Percentiles rank a stretch among this genome's conserved stretches.
These are phyloP conservation scores for Lepidurus apus DNA, from an alignment of 1,140 invertebrate species.

Conservation along the genomic window DNA sequence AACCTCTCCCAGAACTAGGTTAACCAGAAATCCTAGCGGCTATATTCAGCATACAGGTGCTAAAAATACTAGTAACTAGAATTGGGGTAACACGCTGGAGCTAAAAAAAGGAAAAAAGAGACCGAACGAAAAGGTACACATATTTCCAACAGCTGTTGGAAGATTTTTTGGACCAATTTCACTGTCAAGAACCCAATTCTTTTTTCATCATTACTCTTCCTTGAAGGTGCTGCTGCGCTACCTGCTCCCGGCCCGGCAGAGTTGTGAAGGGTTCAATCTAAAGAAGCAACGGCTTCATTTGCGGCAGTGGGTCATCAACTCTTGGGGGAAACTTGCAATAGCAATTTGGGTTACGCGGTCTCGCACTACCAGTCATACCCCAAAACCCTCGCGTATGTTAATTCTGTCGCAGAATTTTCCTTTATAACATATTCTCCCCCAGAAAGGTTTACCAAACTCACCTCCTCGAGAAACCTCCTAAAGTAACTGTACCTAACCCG, in stretches of 20 bases:
- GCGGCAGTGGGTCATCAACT: conserved; percentile 11
- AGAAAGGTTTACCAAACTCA: not conserved
- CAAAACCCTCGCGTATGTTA: not conserved
- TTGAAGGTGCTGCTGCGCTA: not conserved
- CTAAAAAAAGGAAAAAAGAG: not conserved
- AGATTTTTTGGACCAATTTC: not conserved
- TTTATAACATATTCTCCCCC: not conserved
- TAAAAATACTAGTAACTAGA: not conserved
- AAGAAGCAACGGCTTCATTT: conserved; percentile 5
- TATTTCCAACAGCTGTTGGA: not conserved
- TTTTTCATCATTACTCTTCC: not conserved
- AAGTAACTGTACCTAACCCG: not conserved
- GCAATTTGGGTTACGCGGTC: conserved; percentile 8
- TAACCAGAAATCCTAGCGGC: not conserved
- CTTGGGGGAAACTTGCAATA: not conserved
- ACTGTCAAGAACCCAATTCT: conserved; percentile 2
- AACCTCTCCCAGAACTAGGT: conserved; percentile 4
- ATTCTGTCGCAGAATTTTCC: not conserved
- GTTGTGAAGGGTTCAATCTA: not conserved
- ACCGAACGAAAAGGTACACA: not conserved
- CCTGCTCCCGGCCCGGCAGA: not conserved
- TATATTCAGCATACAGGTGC: not conserved
- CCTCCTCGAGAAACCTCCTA: not conserved
- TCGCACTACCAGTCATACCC: not conserved
- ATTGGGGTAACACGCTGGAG: not conserved